A percentile compares a stretch with the other conserved stretches of the same genome.
Conservation (phyloP, 1,140 invertebrate genomes). For the Aphelenchoides fujianensis region DNA sequence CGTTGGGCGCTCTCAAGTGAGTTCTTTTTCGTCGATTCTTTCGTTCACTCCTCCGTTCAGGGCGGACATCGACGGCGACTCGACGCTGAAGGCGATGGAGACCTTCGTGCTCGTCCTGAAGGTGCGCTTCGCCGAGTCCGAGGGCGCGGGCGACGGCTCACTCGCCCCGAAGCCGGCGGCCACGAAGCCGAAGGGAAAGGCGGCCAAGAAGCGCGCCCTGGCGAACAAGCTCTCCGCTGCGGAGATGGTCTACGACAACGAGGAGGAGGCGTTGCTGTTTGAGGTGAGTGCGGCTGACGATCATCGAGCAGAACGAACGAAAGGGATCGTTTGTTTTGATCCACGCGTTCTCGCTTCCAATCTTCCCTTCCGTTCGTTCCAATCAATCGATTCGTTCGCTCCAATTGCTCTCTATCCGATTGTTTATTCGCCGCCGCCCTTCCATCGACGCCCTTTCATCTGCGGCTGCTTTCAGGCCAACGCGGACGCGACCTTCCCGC, state of each 20-base stretch:
- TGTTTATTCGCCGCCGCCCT: too few species aligned
- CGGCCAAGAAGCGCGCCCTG: slow-evolving; percentile 35
- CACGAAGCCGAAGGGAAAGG: slow-evolving; percentile 38
- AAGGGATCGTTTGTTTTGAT: too few species aligned
- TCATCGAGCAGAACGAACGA: too few species aligned
- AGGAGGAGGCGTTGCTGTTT: slow-evolving; percentile 44
- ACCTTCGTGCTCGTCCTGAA: slow-evolving; percentile 40
- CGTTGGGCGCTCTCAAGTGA: slow-evolving; percentile 35
- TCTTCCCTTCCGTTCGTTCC: too few species aligned
- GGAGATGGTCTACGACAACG: slow-evolving; percentile 44
- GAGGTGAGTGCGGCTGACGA: too few species aligned
- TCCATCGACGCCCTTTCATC: too few species aligned
- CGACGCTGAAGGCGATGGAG: slow-evolving; percentile 11
- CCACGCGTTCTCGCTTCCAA: too few species aligned
- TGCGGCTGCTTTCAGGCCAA: too few species aligned
- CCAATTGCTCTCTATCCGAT: not conserved
- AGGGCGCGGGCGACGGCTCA: not conserved
- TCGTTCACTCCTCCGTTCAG: slow-evolving; percentile 35
- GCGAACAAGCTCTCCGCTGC: slow-evolving; percentile 17
- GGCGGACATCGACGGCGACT: slow-evolving; percentile 32
- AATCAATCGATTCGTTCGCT: slow-evolving; percentile 3
- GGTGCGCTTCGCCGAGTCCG: slow-evolving; percentile 32
- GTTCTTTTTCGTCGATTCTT: not conserved
- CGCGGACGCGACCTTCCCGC: slow-evolving; percentile 7
- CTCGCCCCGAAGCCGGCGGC: not conserved